phyloP scores from a whole-genome alignment of 2,797 vertebrate genomes.

The Rallus crepitans region DNA sequence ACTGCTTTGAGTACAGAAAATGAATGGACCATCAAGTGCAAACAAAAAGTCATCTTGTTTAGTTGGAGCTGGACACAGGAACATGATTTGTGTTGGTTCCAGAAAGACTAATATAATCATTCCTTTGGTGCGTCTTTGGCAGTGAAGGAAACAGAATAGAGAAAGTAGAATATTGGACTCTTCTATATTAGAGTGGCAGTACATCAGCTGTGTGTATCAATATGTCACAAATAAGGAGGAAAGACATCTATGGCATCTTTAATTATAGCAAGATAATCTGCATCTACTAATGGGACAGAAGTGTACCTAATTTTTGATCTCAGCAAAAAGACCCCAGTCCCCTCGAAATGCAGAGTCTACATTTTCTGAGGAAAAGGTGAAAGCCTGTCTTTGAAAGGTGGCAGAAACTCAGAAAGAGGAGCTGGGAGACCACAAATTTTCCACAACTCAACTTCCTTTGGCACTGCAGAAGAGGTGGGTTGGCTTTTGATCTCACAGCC shows the following conservation, averaged over 20 bases:
- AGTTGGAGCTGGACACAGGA: neutral
- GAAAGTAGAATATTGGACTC: neutral
- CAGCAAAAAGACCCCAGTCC: neutral
- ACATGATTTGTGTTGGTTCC: neutral
- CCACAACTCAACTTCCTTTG: neutral
- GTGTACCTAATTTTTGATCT: neutral
- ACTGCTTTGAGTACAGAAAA: neutral
- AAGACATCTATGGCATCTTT: neutral
- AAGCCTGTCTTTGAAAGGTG: neutral
- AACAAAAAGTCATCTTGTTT: neutral
- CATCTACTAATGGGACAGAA: neutral
- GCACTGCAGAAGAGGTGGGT: neutral
- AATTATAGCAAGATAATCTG: neutral
- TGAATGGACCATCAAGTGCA: neutral
- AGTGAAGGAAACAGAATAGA: neutral
- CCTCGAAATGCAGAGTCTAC: neutral
- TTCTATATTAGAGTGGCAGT: neutral
- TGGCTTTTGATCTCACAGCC: neutral
- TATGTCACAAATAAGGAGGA: neutral
- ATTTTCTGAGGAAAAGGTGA: neutral
- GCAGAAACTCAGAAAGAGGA: neutral
- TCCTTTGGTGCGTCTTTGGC: neutral
- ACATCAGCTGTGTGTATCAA: neutral
- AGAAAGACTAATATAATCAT: neutral
- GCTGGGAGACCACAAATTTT: neutral